Evolutionary conservation across 2,888 invertebrate species (phyloP), one percentile per base, ranked within the genome.

Genomic region (Hypomecis punctinalis): DNA sequence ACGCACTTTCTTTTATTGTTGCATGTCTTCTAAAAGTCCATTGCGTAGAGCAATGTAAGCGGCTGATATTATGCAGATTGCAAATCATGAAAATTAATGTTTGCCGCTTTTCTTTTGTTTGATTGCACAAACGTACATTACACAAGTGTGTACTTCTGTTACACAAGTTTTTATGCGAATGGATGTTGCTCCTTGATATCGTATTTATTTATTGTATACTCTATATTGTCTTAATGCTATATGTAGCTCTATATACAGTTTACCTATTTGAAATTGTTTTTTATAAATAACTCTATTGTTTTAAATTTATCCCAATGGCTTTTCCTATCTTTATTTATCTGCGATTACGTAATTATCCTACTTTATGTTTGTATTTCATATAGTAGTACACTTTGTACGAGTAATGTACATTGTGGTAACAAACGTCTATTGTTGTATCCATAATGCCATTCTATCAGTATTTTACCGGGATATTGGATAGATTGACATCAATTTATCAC

Each of bases 71-170:
- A 70, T 66, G 68, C 67, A 54, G 42, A 70, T 57, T 61, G 57
- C 62, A 61, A 59, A 57, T 63, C 67, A 58, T 60, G 63, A 67
- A 67, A 71, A 56, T 65, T 49, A 59, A 65, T 62, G 55, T 49
- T 48, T 51, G 45, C 37, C 51, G 53, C 57, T 64, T 68, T 68
- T 64, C 61, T 58, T 64, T 67, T 52, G 49, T 46, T 57, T 39
- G 36, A 72, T 67, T 70, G 58, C 63, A 63, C 63, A 68, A 67
- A 52, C 47, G 51, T 54, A 23, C 23, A 23, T 23, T 23, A 23
- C 23, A 23, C 23, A 23, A 23, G 23, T 23, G 23, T 23, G 23
- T 23, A 23, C 23, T 23, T 51, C 56, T n/a, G 61, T 71, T 68
- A 66, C 64, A 55, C 66, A 69, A 71, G 51, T 53, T 46, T 54